A percentile compares a stretch with the other conserved stretches of the same genome.
Evolutionary conservation across 2,113 vertebrate species (phyloP).

Genomic region (Mus spicilegus): DNA sequence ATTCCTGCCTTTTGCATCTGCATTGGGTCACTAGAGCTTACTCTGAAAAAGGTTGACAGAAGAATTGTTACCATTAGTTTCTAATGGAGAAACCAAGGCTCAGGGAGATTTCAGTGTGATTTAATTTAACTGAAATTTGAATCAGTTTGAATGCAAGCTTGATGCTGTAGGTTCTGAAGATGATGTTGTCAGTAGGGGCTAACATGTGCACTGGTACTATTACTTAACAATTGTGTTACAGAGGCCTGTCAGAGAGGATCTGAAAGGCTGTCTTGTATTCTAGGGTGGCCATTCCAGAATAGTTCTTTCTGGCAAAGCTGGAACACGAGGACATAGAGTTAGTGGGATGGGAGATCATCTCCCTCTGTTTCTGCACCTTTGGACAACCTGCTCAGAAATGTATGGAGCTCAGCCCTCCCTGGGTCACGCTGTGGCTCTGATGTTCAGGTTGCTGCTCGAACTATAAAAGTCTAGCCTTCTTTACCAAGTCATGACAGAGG

Average conservation of each 20-base stretch:
- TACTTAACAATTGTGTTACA: accelerated
- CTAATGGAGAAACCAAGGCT: not conserved
- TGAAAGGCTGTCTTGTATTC: too few relatives aligned
- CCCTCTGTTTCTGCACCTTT: not conserved
- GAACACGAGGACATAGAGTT: accelerated
- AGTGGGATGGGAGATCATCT: accelerated
- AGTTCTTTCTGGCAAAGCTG: not conserved
- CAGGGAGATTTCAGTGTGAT: not conserved
- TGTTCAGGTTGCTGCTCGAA: not conserved
- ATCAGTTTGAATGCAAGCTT: not conserved
- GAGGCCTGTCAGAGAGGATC: not conserved
- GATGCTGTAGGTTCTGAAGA: accelerated
- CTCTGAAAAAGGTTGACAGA: not conserved
- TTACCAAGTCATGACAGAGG: not conserved
- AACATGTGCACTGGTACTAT: accelerated
- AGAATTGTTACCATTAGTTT: not conserved
- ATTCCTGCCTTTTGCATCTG: not conserved
- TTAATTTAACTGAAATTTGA: not conserved
- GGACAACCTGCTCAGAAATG: not conserved
- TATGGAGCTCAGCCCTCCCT: too few relatives aligned
- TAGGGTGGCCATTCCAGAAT: not conserved
- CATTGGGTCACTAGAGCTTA: not conserved
- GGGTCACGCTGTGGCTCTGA: accelerated
- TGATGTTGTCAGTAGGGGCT: not conserved
- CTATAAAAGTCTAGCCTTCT: not conserved